Base-by-base conservation (phyloP, 2,888 invertebrate species). In the Lycophotia porphyrea region DNA sequence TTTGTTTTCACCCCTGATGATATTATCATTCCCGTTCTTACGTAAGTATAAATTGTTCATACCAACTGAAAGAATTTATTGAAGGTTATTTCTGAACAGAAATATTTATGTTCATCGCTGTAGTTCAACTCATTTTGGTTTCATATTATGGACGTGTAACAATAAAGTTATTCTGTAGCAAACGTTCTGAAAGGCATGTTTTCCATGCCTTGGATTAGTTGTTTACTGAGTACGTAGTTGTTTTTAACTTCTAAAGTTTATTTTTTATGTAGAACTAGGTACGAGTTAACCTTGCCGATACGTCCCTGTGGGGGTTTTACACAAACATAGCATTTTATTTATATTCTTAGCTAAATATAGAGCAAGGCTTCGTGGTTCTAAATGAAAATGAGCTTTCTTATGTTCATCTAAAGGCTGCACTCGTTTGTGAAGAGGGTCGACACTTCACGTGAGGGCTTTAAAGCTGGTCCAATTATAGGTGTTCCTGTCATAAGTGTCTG, bases 381-480 rank as follows among this genome's bases (percentile, higher is more conserved):
- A 91, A 92, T 91, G 88, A 88, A 92, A 92, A 92, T 92, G 87
- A 90, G 89, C 87, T 89, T 87, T 88, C 88, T 84, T 89, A 90
- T 91, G 91, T 91, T 90, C 78, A 91, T 90, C 89, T 88, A 85
- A 90, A 92, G 90, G 89, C 88, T 89, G 87, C 91, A 90, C 93
- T 93, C 85, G 86, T 90, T 90, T 77, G 84, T 92, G 92, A 94
- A 95, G 94, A 95, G 95, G 95, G 95, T 95, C 93, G 90, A 91
- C 92, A 87, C 95, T 95, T 89, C 89, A 90, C 87, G 77, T 84
- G 91, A 94, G 93, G 88, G 91, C 92, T 87, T 93, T 93, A 92
- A 92, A 93, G 93, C 91, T 90, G 93, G 93, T 94, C 93, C 94
- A 95, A 95, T 95, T 95, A 95, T 93, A 94, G 92, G 93, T 93